Evolutionary conservation across 2,888 invertebrate genomes (phyloP).

Genomic region (Crioceris asparagi): DNA sequence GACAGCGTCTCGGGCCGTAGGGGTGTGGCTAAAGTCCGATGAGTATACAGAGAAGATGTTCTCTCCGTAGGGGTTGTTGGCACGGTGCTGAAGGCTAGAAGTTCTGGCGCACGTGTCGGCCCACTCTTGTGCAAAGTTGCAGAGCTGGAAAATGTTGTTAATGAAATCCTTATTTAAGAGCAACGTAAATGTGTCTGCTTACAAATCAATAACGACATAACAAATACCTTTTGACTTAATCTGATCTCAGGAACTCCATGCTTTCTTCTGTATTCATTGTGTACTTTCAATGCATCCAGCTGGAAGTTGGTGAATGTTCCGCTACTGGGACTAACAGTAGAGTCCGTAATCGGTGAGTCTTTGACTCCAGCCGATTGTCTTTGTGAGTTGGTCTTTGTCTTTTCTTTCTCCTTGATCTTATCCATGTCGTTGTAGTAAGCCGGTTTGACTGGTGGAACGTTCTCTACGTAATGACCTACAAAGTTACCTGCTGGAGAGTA

Average conservation of each 20-base stretch:
- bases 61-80: conserved; percentile 52
- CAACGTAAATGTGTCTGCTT: no score
- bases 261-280: conserved; percentile 50
- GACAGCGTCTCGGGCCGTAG: conserved; percentile 44
- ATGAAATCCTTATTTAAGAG: conserved; percentile 28
- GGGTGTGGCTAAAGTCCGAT: conserved; percentile 41
- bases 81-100: conserved; percentile 54
- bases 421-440: conserved; percentile 15
- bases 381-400: no score
- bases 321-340: background rate
- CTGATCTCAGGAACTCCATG: conserved; percentile 47
- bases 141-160: conserved; percentile 42
- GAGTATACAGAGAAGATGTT: conserved; percentile 48
- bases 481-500: conserved; percentile 88
- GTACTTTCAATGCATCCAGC: conserved; percentile 44
- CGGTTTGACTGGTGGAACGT: conserved; percentile 50
- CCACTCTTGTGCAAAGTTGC: conserved; percentile 58
- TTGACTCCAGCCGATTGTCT: no score
- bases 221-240: conserved; percentile 41
- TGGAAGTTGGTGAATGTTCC: conserved; percentile 31
- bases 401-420: conserved; percentile 3
- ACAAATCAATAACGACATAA: no score
- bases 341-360: no score
- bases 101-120: conserved; percentile 55
- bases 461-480: conserved; percentile 59